A percentile compares a stretch with the other conserved stretches of the same genome.
These are phyloP conservation scores for Mesorhabditis spiculigera DNA, from an alignment of 2,888 invertebrate genomes.

Conservation along the genomic window DNA sequence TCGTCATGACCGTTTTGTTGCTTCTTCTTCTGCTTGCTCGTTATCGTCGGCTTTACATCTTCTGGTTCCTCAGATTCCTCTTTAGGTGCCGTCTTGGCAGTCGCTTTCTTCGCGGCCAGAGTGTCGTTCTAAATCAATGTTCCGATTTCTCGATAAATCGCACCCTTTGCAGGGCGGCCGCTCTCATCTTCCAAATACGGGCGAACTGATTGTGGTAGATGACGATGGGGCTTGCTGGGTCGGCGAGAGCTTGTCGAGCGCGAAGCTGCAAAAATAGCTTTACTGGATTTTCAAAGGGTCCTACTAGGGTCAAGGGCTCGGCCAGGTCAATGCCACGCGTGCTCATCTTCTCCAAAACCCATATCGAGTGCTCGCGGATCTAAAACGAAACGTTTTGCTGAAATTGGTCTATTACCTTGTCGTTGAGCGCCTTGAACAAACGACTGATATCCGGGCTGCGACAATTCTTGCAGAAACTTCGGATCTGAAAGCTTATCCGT, in stretches of 20 bases:
- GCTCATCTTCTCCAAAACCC: neutral
- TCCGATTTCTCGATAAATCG: neutral
- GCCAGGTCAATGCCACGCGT: neutral
- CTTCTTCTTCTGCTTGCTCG: neutral
- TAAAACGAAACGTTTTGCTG: neutral
- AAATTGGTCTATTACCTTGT: neutral
- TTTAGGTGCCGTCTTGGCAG: no score
- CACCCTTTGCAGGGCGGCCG: neutral
- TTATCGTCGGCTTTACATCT: neutral
- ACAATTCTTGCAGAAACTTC: neutral
- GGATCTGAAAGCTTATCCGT: neutral
- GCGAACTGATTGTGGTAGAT: neutral
- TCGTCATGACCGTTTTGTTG: neutral
- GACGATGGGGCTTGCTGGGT: conserved; percentile 1
- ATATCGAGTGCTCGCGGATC: neutral
- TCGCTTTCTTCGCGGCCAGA: neutral
- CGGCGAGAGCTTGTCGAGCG: neutral
- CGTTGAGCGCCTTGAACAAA: neutral
- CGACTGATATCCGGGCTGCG: neutral
- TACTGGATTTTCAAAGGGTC: neutral
- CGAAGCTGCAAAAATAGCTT: neutral
- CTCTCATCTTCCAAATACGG: conserved; percentile 1
- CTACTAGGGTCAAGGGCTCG: neutral
- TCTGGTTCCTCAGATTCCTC: neutral
- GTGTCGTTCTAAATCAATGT: neutral